phyloP scores from a whole-genome alignment of 2,888 invertebrate species.

The Aphidius colemani region DNA sequence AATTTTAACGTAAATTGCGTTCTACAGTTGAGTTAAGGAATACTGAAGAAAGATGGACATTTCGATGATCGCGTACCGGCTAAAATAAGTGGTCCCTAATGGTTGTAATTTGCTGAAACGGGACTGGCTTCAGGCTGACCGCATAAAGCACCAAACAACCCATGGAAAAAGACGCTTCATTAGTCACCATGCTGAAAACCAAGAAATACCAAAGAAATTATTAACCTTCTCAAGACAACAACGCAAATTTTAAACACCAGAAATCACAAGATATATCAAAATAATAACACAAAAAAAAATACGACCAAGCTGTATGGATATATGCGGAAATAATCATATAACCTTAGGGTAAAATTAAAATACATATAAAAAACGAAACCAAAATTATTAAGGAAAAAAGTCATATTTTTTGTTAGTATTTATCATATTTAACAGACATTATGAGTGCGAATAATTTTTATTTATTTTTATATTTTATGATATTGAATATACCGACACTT shows the following conservation, averaged over 20 bases:
- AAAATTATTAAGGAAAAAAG: no score
- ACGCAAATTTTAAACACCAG: not conserved
- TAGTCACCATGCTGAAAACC: slow-evolving; percentile 38
- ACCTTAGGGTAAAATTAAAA: slow-evolving; percentile 1
- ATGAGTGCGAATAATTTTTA: not conserved
- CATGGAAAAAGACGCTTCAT: slow-evolving; percentile 45
- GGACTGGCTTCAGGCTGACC: slow-evolving; percentile 45
- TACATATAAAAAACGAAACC: no score
- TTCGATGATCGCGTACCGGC: slow-evolving; percentile 44
- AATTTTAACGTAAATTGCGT: slow-evolving; percentile 56
- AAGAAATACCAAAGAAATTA: slow-evolving; percentile 17
- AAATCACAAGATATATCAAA: not conserved
- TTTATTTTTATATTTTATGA: not conserved
- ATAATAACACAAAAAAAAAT: no score
- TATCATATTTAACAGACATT: not conserved
- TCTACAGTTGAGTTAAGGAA: slow-evolving; percentile 14
- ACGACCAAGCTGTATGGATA: no score
- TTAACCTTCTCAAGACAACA: not conserved
- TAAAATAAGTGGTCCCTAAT: slow-evolving; percentile 54
- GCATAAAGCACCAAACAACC: slow-evolving; percentile 44
- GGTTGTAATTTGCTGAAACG: slow-evolving; percentile 56
- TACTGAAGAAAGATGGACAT: slow-evolving; percentile 38
- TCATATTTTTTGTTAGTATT: no score
- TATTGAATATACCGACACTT: slow-evolving; percentile 4
- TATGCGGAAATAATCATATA: no score